These are phyloP conservation scores for Hemistola chrysoprasaria DNA, from an alignment of 2,888 invertebrate genomes.

Conservation along the genomic window DNA sequence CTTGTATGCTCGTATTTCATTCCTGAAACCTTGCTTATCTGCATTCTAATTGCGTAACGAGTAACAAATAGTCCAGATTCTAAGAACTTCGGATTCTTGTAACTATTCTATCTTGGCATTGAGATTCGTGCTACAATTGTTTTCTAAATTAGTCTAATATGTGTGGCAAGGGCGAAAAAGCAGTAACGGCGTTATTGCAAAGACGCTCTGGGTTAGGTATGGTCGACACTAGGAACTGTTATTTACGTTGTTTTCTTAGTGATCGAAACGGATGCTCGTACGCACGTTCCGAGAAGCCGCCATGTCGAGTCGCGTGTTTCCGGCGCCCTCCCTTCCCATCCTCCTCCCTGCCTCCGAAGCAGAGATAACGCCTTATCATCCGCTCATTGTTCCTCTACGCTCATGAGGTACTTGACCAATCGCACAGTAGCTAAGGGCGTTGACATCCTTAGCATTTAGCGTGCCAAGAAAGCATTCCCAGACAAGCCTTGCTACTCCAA, in stretches of 20 bases:
- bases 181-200: too few species aligned
- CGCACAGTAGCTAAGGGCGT: slow-evolving; percentile 54
- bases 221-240: slow-evolving; percentile 7
- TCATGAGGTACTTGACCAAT: slow-evolving; percentile 62
- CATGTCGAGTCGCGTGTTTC: slow-evolving; percentile 59
- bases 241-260: slow-evolving; percentile 37
- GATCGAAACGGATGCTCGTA: slow-evolving; percentile 46
- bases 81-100: slow-evolving; percentile 17
- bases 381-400: slow-evolving; percentile 75
- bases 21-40: slow-evolving; percentile 15
- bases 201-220: too few species aligned
- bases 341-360: slow-evolving; percentile 42
- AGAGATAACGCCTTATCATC: slow-evolving; percentile 78
- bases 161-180: too few species aligned
- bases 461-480: slow-evolving; percentile 15
- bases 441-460: slow-evolving; percentile 60
- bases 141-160: background rate
- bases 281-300: slow-evolving; percentile 58
- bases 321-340: slow-evolving; percentile 54
- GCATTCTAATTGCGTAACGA: slow-evolving; percentile 19
- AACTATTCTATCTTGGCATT: slow-evolving; percentile 14
- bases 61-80: slow-evolving; percentile 9
- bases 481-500: slow-evolving; percentile 6
- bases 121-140: slow-evolving; percentile 12
- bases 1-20: slow-evolving; percentile 1